phyloP scores from a whole-genome alignment of 2,113 vertebrate genomes.

The Maccullochella peelii region DNA sequence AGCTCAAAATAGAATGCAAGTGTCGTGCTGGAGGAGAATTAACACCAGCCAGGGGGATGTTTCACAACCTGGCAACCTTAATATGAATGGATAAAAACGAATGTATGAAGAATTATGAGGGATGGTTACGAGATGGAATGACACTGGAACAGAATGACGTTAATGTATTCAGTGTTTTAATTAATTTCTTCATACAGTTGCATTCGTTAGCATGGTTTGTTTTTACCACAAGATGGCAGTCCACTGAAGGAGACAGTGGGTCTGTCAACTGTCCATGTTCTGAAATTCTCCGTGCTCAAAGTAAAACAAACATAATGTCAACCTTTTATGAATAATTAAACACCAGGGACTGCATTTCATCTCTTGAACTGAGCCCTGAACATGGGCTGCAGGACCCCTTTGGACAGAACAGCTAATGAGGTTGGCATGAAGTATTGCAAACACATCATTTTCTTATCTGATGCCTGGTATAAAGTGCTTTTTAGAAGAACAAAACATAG shows the following conservation, averaged over 20 bases:
- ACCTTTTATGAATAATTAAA: not conserved
- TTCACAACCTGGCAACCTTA: not conserved
- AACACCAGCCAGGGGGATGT: not conserved
- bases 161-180: not conserved
- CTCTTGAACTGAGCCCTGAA: not conserved
- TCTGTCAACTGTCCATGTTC: not conserved
- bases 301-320: not conserved
- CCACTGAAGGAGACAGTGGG: not conserved
- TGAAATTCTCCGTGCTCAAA: not conserved
- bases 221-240: slow-evolving; percentile 68
- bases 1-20: not conserved
- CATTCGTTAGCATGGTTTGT: not conserved
- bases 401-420: not conserved
- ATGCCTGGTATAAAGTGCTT: not conserved
- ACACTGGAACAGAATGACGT: not conserved
- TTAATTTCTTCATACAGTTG: not conserved
- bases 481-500: not conserved
- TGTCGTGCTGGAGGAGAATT: not conserved
- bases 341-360: not conserved
- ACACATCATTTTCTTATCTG: not conserved
- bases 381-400: not conserved
- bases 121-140: not conserved
- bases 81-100: not conserved
- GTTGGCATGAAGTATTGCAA: not conserved
- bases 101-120: not conserved